Evolutionary conservation across 2,888 invertebrate species (phyloP), one percentile per base, ranked within the genome.

Genomic region (Biston betularia): DNA sequence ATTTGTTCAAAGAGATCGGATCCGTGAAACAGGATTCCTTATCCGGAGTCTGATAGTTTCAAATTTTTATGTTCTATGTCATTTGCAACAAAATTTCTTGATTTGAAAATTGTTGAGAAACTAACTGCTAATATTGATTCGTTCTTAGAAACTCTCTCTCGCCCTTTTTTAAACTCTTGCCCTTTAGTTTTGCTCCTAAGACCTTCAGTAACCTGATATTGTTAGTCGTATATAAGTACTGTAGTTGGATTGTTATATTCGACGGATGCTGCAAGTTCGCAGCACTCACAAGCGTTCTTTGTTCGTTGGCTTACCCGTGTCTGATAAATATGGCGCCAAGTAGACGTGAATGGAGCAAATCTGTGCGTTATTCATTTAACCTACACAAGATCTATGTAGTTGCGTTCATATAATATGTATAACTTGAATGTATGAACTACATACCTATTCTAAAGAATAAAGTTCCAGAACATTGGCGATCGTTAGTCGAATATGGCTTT

Each of bases 241-340:
- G 65, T 58, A 66, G 14, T 46, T 46, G 33, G 34, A 24, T 48
- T 15, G 6, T 35, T 84, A 85, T 84, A 82, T 78, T 80, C 81
- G 80, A 79, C 92, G 89, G 90, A 90, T 88, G 89, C 83, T 81
- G 76, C 58, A 38, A 46, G 68, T 63, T 77, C 75, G 79, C 80
- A 76, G 74, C 78, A 75, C 66, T 73, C 71, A 89, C 87, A 92
- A 90, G 83, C 84, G 76, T 76, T 73, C 89, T 82, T 88, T 93
- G 87, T 91, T 90, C 74, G 75, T 65, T 85, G 86, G 82, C 81
- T 81, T 79, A 79, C 73, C 76, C 78, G 76, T 79, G 79, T 77
- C 79, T 78, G 83, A 77, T 75, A 56, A 69, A 66, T 54, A 65
- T 63, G 72, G 71, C 73, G 72, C 75, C 70, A 61, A 57, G 66